Percentiles rank a stretch among this genome's conserved stretches.
Evolutionary conservation across 2,113 vertebrate genomes (phyloP).

Genomic region (Chlorodrepanis virens): DNA sequence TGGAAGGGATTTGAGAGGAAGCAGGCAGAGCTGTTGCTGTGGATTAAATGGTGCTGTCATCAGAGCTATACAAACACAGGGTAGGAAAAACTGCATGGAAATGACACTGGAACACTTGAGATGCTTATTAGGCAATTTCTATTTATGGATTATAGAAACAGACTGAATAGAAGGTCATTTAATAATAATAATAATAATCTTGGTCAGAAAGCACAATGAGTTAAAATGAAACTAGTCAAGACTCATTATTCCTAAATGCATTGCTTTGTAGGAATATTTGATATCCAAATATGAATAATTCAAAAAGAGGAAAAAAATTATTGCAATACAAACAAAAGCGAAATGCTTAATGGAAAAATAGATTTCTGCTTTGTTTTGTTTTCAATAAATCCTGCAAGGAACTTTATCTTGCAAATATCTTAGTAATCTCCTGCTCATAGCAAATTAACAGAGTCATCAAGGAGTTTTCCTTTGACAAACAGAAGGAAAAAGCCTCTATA

Average conservation of each 20-base stretch:
- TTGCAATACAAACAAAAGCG: neutral
- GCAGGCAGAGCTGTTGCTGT: neutral
- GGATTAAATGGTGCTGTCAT: neutral
- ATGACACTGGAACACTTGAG: neutral
- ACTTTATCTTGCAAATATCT: neutral
- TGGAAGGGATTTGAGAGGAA: neutral
- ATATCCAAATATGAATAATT: conserved; percentile 10
- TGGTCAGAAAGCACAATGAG: neutral
- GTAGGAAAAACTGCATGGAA: neutral
- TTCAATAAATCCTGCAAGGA: neutral
- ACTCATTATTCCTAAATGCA: neutral
- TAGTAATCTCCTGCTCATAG: neutral
- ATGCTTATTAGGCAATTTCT: conserved; percentile 11
- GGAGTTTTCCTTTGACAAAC: neutral
- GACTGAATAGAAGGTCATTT: neutral
- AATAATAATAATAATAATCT: neutral
- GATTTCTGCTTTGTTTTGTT: neutral
- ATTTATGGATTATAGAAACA: neutral
- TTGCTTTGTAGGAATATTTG: neutral
- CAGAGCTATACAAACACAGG: neutral
- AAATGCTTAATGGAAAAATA: neutral
- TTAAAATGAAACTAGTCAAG: conserved; percentile 6
- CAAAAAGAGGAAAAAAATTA: neutral
- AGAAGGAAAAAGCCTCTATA: neutral
- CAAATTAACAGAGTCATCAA: neutral